Evolutionary conservation across 2,797 vertebrate genomes (phyloP).

Genomic region (Neomorphus geoffroyi): DNA sequence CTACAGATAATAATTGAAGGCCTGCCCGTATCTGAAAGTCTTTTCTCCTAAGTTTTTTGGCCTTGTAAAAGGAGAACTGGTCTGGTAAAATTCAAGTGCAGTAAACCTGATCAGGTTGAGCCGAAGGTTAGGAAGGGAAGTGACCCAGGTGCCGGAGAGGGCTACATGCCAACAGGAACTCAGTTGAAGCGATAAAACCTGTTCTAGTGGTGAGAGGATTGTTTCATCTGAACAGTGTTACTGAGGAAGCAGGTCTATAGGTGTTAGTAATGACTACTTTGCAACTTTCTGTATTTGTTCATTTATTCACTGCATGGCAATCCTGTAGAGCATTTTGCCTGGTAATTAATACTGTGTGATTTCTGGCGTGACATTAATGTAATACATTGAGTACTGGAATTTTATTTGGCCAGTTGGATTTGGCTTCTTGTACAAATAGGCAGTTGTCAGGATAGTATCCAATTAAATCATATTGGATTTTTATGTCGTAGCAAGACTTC

Average conservation of each 20-base stretch:
- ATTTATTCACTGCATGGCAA: not conserved
- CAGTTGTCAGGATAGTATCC: not conserved
- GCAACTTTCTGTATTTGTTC: not conserved
- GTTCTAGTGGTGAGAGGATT: not conserved
- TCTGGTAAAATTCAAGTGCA: not conserved
- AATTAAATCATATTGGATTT: not conserved
- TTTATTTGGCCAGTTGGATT: not conserved
- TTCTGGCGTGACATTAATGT: not conserved
- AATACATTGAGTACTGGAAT: not conserved
- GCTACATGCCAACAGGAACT: not conserved
- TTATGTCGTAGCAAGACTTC: not conserved
- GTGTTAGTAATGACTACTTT: not conserved
- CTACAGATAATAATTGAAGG: not conserved
- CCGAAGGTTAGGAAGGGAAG: not conserved
- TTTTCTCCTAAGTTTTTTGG: not conserved
- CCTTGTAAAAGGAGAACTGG: not conserved
- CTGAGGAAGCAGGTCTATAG: not conserved
- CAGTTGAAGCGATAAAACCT: not conserved
- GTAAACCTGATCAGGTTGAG: not conserved
- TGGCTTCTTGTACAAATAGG: not conserved
- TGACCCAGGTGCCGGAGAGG: not conserved
- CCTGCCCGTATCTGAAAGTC: not conserved
- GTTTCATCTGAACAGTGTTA: not conserved
- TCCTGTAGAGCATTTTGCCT: not conserved
- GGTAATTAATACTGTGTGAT: not conserved